phyloP scores from a whole-genome alignment of 1,140 invertebrate species.

The Drosophila persimilis region DNA sequence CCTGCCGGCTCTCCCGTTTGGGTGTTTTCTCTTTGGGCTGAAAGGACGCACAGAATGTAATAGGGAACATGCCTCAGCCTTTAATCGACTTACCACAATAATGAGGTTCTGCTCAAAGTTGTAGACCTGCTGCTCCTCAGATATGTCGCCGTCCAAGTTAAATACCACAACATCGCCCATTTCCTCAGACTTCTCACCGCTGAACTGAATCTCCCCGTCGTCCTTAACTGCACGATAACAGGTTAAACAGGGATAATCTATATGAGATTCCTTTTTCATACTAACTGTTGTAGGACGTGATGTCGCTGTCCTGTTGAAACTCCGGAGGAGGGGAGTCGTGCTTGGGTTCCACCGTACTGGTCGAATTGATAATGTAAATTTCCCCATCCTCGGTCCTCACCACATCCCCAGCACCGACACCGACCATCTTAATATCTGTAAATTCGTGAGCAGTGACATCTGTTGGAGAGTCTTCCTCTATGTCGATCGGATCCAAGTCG shows the following conservation, averaged over 20 bases:
- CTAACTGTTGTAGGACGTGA: constrained; percentile 74
- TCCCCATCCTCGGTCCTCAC: constrained; percentile 49
- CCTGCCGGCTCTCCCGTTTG: not conserved
- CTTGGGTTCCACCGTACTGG: constrained; percentile 26
- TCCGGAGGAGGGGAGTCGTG: constrained; percentile 28
- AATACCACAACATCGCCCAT: constrained; percentile 65
- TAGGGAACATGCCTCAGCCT: too few relatives aligned
- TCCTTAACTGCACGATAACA: constrained; percentile 55
- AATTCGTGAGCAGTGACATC: constrained; percentile 14
- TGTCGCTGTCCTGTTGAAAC: constrained; percentile 43
- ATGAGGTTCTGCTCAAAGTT: constrained; percentile 60
- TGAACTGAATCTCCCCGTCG: constrained; percentile 74
- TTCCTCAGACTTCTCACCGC: constrained; percentile 43
- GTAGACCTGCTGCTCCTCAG: constrained; percentile 51
- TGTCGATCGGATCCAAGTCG: constrained; percentile 28
- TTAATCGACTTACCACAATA: constrained; percentile 41
- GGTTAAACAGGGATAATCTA: not conserved
- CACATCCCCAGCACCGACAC: constrained; percentile 20
- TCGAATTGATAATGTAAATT: constrained; percentile 63
- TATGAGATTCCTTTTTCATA: not conserved
- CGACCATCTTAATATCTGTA: constrained; percentile 45
- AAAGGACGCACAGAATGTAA: not conserved
- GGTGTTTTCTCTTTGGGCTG: constrained; percentile 46
- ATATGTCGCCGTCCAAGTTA: constrained; percentile 65
- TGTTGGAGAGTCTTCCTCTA: constrained; percentile 23